Conservation (phyloP, 2,888 invertebrate genomes). For the Hypomecis atomaria region DNA sequence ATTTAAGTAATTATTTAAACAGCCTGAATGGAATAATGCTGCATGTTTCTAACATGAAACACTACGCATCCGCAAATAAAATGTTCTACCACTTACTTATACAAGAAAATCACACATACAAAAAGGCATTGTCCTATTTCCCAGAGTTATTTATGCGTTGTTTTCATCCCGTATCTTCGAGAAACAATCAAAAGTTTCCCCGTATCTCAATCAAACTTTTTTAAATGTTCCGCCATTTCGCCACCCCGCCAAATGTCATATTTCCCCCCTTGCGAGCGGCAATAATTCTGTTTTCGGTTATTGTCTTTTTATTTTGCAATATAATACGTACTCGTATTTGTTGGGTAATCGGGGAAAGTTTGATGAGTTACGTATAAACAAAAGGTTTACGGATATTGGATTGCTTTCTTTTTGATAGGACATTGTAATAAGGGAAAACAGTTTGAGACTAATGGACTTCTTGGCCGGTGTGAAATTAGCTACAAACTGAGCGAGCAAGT, state of each 20-base stretch:
- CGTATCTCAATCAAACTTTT: conserved; percentile 80
- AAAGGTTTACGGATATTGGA: conserved; percentile 34
- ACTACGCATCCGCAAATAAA: neutral
- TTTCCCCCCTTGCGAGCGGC: conserved; percentile 49
- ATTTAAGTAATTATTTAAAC: neutral
- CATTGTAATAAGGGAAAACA: too few relatives aligned
- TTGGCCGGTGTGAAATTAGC: too few relatives aligned
- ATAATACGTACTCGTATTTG: conserved; percentile 44
- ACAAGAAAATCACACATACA: conserved; percentile 13
- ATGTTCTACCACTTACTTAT: neutral
- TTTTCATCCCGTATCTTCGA: conserved; percentile 66
- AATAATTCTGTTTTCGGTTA: conserved; percentile 70
- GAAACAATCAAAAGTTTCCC: conserved; percentile 78
- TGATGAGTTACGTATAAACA: conserved; percentile 44
- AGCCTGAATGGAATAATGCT: too few relatives aligned
- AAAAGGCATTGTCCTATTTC: conserved; percentile 46
- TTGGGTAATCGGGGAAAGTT: conserved; percentile 54
- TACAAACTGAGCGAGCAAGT: too few relatives aligned
- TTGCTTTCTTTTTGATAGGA: conserved; percentile 20
- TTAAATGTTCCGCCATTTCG: conserved; percentile 63
- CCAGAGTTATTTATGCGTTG: conserved; percentile 63
- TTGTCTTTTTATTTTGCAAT: conserved; percentile 68
- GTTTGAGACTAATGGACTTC: neutral
- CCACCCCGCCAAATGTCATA: conserved; percentile 55
- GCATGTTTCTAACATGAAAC: too few relatives aligned